Conservation (phyloP, 92 coral and sea anemone genomes). For the Umimayanthus kanabou region DNA sequence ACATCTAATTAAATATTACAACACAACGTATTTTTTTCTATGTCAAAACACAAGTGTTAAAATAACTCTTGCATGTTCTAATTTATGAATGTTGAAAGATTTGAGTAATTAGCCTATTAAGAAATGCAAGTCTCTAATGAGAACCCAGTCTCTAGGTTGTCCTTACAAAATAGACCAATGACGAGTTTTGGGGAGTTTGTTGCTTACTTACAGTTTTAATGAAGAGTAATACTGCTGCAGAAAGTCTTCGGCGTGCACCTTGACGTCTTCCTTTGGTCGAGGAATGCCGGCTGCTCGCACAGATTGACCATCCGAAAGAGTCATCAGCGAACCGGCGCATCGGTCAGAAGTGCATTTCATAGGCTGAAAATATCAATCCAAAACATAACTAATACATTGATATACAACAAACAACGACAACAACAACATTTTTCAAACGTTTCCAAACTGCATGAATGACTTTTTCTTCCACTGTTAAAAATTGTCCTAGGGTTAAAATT, state of each 20-base stretch:
- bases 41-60: too few relatives aligned
- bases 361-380: conserved; percentile 33
- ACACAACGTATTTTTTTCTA: too few relatives aligned
- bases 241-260: conserved; percentile 62
- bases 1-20: too few relatives aligned
- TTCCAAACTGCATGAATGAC: too few relatives aligned
- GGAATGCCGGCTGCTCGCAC: conserved; percentile 57
- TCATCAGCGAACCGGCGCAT: conserved; percentile 73
- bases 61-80: too few relatives aligned
- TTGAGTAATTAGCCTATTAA: too few relatives aligned
- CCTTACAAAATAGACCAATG: too few relatives aligned
- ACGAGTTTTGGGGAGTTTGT: not conserved
- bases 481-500: too few relatives aligned
- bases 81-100: too few relatives aligned
- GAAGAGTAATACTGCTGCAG: conserved; percentile 62
- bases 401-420: not conserved
- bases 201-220: conserved; percentile 48
- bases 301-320: conserved; percentile 49
- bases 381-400: not conserved
- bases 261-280: conserved; percentile 57
- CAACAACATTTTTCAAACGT: not conserved
- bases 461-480: too few relatives aligned
- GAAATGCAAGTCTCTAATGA: too few relatives aligned
- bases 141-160: too few relatives aligned
- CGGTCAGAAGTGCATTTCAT: conserved; percentile 51